Evolutionary conservation across 2,797 vertebrate genomes (phyloP).

Genomic region (Pangasius djambal): DNA sequence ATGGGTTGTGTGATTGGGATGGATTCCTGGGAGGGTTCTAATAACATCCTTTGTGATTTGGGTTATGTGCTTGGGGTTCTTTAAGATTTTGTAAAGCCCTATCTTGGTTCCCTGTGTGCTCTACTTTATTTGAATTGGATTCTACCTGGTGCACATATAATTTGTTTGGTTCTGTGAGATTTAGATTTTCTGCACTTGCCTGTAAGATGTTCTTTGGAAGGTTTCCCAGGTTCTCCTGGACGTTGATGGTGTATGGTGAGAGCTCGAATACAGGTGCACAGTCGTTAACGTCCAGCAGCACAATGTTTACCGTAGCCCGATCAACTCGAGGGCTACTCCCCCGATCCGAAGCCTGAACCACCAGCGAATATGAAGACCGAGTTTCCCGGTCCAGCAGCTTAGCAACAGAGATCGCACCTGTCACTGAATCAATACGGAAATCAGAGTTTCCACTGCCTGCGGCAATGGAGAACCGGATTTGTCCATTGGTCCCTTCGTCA

Average conservation of each 20-base stretch:
- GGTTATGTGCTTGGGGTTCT: not conserved
- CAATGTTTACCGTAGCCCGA: conserved; percentile 80
- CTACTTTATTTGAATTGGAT: not conserved
- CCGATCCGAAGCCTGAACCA: conserved; percentile 86
- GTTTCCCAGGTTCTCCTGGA: conserved; percentile 84
- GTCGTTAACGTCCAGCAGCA: conserved; percentile 90
- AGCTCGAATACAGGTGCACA: conserved; percentile 88
- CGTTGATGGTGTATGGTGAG: conserved; percentile 86
- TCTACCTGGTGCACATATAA: not conserved
- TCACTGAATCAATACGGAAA: conserved; percentile 92
- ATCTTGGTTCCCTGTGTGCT: not conserved
- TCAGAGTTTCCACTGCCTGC: conserved; percentile 78
- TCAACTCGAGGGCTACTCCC: conserved; percentile 88
- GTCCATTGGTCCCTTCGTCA: conserved; percentile 91
- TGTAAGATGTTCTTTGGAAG: conserved; percentile 88
- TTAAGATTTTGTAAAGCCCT: not conserved
- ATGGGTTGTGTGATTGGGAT: not conserved
- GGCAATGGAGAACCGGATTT: conserved; percentile 87
- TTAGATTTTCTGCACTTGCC: conserved; percentile 72
- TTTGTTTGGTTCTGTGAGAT: not conserved
- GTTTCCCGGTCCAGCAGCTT: conserved; percentile 89
- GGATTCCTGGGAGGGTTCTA: not conserved
- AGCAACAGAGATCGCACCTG: conserved; percentile 87
- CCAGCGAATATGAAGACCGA: conserved; percentile 78
- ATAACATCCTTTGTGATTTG: not conserved